Conservation (phyloP, 1,140 invertebrate species). For the Eurytemora carolleeae region DNA sequence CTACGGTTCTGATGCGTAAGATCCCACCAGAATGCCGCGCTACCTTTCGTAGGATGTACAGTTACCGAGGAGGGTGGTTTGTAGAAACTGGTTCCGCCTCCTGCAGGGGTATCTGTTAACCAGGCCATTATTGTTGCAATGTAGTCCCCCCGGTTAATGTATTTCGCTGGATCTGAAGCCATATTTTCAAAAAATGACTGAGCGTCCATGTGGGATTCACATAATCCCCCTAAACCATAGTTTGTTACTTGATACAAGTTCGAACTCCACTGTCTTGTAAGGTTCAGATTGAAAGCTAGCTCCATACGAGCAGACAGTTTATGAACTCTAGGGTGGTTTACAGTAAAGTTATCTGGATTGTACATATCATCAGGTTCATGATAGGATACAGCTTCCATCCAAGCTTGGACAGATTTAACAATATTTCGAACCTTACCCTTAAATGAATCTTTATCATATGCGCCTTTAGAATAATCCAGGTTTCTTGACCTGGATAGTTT, state of each 20-base stretch:
- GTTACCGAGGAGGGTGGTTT: not conserved
- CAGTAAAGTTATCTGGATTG: not conserved
- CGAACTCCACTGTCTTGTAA: not conserved
- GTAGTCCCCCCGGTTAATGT: constrained; percentile 29
- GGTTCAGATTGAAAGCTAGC: not conserved
- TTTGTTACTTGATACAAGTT: constrained; percentile 29
- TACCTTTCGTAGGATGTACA: not conserved
- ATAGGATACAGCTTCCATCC: not conserved
- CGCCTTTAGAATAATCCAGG: not conserved
- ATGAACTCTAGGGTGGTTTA: not conserved
- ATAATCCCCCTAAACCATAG: constrained; percentile 43
- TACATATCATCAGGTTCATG: not conserved
- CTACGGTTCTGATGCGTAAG: not conserved
- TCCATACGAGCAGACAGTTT: not conserved
- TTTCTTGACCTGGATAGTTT: constrained; percentile 24
- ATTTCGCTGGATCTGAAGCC: constrained; percentile 21
- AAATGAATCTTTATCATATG: not conserved
- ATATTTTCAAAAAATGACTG: constrained; percentile 24
- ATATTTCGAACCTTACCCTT: constrained; percentile 1
- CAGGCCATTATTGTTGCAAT: constrained; percentile 37
- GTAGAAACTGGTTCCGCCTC: constrained; percentile 8
- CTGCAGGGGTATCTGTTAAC: constrained; percentile 25
- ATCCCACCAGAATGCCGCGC: constrained; percentile 8
- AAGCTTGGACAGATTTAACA: constrained; percentile 8
- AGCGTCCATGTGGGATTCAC: constrained; percentile 41